Evolutionary conservation across 2,113 vertebrate species (phyloP).

Genomic region (Numida meleagris): DNA sequence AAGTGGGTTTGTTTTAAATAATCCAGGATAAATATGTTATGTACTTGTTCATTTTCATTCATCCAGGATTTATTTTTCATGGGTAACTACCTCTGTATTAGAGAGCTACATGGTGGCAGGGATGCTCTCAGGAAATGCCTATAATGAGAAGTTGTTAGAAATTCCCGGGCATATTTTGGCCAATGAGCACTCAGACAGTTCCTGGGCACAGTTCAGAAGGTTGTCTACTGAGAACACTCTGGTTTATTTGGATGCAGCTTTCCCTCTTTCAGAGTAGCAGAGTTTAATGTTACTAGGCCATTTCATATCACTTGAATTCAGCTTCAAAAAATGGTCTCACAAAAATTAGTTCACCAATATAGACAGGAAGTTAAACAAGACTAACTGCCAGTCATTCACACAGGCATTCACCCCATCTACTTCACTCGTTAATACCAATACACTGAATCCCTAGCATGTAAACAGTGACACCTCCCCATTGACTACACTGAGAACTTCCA

Average conservation of each 20-base stretch:
- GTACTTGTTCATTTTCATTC: background rate
- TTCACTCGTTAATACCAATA: background rate
- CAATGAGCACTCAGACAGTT: background rate
- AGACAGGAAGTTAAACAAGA: background rate
- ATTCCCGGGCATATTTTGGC: background rate
- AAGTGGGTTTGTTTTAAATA: background rate
- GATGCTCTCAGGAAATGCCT: background rate
- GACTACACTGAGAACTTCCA: background rate
- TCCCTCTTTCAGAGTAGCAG: background rate
- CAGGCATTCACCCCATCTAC: background rate
- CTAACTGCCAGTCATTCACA: background rate
- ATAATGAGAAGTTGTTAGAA: background rate
- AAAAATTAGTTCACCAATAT: background rate
- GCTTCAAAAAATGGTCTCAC: background rate
- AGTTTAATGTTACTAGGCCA: background rate
- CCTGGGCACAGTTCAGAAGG: background rate
- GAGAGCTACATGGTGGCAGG: background rate
- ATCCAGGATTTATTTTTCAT: background rate
- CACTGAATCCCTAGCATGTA: background rate
- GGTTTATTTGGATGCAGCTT: background rate
- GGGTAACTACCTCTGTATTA: background rate
- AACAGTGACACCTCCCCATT: background rate
- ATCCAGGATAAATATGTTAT: background rate
- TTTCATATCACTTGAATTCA: background rate
- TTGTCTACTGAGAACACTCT: background rate